Evolutionary conservation across 2,113 vertebrate genomes (phyloP), one percentile per base, ranked within the genome.

Genomic region (Cinclus cinclus): DNA sequence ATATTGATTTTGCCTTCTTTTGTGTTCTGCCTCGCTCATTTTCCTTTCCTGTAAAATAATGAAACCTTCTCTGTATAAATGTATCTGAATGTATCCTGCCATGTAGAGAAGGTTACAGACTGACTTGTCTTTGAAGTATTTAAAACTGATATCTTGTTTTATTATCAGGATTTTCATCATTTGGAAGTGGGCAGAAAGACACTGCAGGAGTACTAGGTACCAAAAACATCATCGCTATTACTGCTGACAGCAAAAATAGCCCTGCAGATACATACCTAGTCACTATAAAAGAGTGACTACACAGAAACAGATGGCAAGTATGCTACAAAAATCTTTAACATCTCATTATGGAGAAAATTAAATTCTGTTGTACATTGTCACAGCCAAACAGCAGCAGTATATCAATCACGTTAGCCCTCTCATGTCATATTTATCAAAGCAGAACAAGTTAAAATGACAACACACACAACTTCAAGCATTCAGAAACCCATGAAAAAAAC

Each of bases 401-500:
- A 35, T 96, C 91, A 94, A 91, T 95, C 91, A 93, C 11, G 47
- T 93, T 82, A 80, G 44, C 28, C 60, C 28, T 86, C 60, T 67
- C 46, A 15, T 27, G 50, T 65, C 68, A 35, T 76, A 86, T 86
- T 80, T 77, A 83, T 95, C 92, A 83, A 94, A 90, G 68, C 10
- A 71, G 89, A 95, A 94, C 94, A 88, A 94, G 89, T 69, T 74
- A 62, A 88, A 95, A 70, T 31, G 68, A 70, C 86, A 94, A 59
- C 59, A 47, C 14, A 44, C 42, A 77, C 14, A 86, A 90, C 49
- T 76, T 53, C 30, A 44, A 90, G 52, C 67, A 58, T 73, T 83
- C 63, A 88, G 82, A 88, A 91, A 87, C 17, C 41, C 25, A 62
- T 67, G 77, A n/a, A 79, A 92, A 47, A 79, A 86, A 58, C n/a